Evolutionary conservation across 2,113 vertebrate species (phyloP).

Genomic region (Tyrannus savana): DNA sequence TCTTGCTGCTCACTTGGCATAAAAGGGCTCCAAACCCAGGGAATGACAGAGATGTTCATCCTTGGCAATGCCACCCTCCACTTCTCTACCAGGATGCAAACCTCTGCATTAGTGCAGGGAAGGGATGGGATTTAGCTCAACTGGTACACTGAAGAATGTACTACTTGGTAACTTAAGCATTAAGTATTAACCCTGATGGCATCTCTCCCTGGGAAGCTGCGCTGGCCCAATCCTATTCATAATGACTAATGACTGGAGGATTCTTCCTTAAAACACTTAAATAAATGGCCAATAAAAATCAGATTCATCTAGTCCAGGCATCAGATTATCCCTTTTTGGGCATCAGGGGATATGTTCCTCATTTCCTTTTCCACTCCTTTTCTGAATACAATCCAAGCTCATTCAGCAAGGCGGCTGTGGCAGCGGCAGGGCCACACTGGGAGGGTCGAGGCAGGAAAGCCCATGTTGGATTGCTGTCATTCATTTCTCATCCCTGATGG

Average conservation of each 20-base stretch:
- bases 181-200: background rate
- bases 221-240: background rate
- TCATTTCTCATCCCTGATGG: background rate
- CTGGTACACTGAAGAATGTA: background rate
- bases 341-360: background rate
- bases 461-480: background rate
- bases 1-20: background rate
- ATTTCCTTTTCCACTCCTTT: background rate
- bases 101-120: background rate
- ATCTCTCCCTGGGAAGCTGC: background rate
- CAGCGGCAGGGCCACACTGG: rapidly evolving
- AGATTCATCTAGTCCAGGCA: background rate
- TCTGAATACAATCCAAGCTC: background rate
- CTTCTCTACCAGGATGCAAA: background rate
- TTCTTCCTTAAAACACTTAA: background rate
- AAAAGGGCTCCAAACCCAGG: background rate
- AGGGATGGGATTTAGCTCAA: background rate
- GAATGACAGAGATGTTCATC: background rate
- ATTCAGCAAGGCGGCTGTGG: background rate
- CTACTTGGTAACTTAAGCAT: background rate
- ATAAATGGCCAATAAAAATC: background rate
- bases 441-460: background rate
- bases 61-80: background rate
- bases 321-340: background rate
- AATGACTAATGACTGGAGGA: rapidly evolving